A percentile compares a stretch with the other conserved stretches of the same genome.
phyloP scores from a whole-genome alignment of 2,113 vertebrate species.

The Chamaetylas fuelleborni region DNA sequence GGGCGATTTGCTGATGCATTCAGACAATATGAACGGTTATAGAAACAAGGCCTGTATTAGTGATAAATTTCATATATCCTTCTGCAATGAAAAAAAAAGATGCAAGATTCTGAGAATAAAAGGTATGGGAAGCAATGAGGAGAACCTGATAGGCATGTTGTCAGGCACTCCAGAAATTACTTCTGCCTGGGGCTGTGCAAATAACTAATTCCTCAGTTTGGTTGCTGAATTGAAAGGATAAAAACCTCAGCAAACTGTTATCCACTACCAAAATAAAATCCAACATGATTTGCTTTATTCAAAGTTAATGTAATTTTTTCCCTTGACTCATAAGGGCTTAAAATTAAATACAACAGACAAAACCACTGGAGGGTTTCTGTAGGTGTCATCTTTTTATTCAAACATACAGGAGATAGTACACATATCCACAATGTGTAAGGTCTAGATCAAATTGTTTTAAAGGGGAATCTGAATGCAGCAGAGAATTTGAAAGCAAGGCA shows the following conservation, averaged over 20 bases:
- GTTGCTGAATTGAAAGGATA: background rate
- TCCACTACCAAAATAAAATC: background rate
- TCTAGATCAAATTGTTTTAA: background rate
- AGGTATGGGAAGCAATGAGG: background rate
- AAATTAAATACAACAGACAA: background rate
- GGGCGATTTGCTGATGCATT: background rate
- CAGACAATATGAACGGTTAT: background rate
- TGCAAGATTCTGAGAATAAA: background rate
- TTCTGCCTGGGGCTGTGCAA: background rate
- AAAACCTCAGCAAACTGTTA: background rate
- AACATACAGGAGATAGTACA: background rate
- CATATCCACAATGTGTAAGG: background rate
- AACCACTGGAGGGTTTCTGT: background rate
- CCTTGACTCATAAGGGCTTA: background rate
- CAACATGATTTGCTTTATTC: background rate
- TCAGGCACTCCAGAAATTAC: background rate
- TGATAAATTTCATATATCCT: background rate
- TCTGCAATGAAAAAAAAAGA: background rate
- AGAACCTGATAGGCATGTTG: background rate
- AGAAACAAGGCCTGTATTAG: background rate
- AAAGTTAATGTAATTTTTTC: background rate
- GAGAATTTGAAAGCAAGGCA: background rate
- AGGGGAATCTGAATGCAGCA: background rate
- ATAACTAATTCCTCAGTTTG: background rate
- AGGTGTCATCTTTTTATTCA: background rate